A percentile compares a stretch with the other conserved stretches of the same genome.
Conservation (phyloP, 53 echinoderm and acorn worm species). For the Henricia sp. region DNA sequence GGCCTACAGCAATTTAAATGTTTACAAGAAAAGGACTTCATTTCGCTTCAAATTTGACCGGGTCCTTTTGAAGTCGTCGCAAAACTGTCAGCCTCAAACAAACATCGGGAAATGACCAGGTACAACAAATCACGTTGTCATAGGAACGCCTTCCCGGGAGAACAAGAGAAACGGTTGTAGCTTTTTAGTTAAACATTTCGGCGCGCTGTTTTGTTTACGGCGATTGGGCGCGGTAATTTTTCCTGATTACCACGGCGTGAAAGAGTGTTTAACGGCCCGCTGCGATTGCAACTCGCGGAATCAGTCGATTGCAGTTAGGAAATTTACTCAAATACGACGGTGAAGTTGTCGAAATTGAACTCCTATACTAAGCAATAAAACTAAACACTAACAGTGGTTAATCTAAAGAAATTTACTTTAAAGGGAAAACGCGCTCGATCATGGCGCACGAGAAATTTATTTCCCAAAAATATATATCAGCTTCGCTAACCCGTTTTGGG, state of each 20-base stretch:
- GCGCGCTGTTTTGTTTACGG: constrained; percentile 6
- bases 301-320: too few relatives aligned
- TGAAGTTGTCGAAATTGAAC: too few relatives aligned
- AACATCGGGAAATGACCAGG: background rate
- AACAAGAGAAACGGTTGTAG: background rate
- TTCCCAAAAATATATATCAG: too few relatives aligned
- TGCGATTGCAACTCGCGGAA: too few relatives aligned
- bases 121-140: constrained; percentile 42
- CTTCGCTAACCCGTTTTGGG: too few relatives aligned
- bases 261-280: constrained; percentile 50
- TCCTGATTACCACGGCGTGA: constrained; percentile 50
- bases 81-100: constrained; percentile 35
- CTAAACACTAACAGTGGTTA: too few relatives aligned
- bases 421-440: too few relatives aligned
- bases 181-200: constrained; percentile 39
- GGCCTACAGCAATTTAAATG: constrained; percentile 4
- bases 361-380: too few relatives aligned
- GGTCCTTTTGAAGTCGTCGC: constrained; percentile 20
- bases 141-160: constrained; percentile 24
- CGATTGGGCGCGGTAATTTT: constrained; percentile 9
- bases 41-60: constrained; percentile 11
- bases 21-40: constrained; percentile 3
- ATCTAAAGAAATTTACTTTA: too few relatives aligned
- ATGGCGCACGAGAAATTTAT: too few relatives aligned
- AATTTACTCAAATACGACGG: too few relatives aligned